Evolutionary conservation across 37 sponge, comb jelly and placozoan species (phyloP), one percentile per base, ranked within the genome.

Genomic region (Ephydatia muelleri): DNA sequence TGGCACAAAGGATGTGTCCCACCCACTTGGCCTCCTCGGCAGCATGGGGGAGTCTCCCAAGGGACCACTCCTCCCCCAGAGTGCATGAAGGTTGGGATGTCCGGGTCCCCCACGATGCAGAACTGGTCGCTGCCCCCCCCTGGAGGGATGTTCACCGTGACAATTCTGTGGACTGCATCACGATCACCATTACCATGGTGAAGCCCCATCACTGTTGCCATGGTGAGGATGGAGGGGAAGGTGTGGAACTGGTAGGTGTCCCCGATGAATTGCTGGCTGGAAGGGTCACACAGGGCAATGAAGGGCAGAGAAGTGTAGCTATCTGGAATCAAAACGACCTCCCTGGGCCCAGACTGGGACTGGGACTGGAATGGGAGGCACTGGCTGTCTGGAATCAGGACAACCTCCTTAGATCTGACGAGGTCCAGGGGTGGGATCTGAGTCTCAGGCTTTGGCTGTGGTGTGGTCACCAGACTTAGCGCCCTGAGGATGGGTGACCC

Each of bases 31-130:
- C 93, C 65, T 93, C 93, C 65, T 86, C 72, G 14, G 85, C 81
- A 5, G 93, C 89, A 74, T 66, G 81, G 16, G 93, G 93, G 30
- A 93, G 89, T 29, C 82, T 80, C 6, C 93, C 89, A 0, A 93
- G 65, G 38, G 21, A 80, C 88, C 88, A 86, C 31, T 83, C 49
- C 79, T 83, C 71, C 14, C 76, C 84, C 36, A n/a, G 82, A 34
- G 70, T 82, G 49, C 19, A 32, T 67, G 78, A 93, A 88, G 16
- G 30, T 66, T 31, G 93, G 89, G 72, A 88, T 93, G 48, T 73
- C 49, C 19, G 89, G 93, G 73, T 93, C 88, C 5, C 93, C 93
- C n/a, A 93, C 93, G 8, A 93, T 48, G 27, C 86, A 84, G 72
- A 88, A 85, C 36, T 80, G 79, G 6, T 32, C 64, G 35, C 82